Evolutionary conservation across 2,797 vertebrate species (phyloP), one percentile per base, ranked within the genome.

Genomic region (Eulemur albifrons): DNA sequence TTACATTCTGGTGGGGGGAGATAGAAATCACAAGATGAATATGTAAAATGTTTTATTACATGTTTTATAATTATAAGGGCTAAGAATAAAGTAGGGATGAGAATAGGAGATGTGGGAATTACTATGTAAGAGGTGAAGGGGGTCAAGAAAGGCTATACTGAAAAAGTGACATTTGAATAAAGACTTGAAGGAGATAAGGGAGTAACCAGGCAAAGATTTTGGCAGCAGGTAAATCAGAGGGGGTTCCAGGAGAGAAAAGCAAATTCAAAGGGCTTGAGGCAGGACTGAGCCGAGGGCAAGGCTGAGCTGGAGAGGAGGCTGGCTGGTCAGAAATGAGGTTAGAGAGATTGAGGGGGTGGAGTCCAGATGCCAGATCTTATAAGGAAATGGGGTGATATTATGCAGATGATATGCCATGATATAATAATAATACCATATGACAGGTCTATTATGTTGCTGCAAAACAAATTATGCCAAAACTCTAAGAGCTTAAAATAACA

Each of bases 11-110:
- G 32, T 94, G 30, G 15, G 38, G 23, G 23, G 11, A 86, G 25
- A 84, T 7, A 87, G 27, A 88, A 90, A 90, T 90, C 61, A 86
- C 32, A 67, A 93, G 50, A 80, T 88, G 76, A 52, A 76, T 90
- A 69, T 54, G 21, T 93, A 89, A 96, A 97, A 57, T 59, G 83
- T 91, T 85, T 88, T 94, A 82, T 91, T 87, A 72, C 70, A 20
- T 72, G 65, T 77, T 89, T 52, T 54, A 57, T 77, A 85, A 95
- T 90, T 48, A 40, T 69, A 92, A 85, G 18, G 40, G 15, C 27
- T 85, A 93, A 94, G 76, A 86, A 61, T 96, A 96, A 90, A 96
- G n/a, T 54, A 15, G 45, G 43, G 27, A 45, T 1, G 72, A 32
- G 57, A 70, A 82, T 59, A 83, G 76, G 23, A 87, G 10, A 61